These are phyloP conservation scores for Bombylius discolor DNA, from an alignment of 2,888 invertebrate genomes.

Conservation along the genomic window DNA sequence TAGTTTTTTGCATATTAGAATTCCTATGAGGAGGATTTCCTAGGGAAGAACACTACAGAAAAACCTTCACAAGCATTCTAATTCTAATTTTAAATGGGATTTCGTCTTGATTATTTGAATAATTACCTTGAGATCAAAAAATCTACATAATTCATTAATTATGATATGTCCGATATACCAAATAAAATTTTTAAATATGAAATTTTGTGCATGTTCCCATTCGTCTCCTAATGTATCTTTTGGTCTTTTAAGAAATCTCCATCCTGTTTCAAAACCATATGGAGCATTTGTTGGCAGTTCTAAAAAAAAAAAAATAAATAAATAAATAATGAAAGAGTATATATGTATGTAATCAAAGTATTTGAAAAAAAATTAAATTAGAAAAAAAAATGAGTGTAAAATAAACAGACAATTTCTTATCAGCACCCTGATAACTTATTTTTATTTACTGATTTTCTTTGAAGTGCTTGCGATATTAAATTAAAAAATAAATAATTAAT, in stretches of 20 bases:
- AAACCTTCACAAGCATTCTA: too few relatives aligned
- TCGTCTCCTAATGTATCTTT: slow-evolving; percentile 32
- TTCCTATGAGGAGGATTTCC: too few relatives aligned
- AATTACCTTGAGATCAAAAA: slow-evolving; percentile 6
- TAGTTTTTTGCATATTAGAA: too few relatives aligned
- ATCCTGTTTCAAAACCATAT: slow-evolving; percentile 24
- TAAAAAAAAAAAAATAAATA: not conserved
- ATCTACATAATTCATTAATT: slow-evolving; percentile 15
- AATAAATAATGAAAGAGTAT: too few relatives aligned
- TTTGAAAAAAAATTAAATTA: not conserved
- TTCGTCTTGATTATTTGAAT: too few relatives aligned
- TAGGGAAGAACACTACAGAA: too few relatives aligned
- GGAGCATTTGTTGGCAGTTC: slow-evolving; percentile 19
- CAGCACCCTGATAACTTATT: too few relatives aligned
- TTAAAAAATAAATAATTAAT: not conserved
- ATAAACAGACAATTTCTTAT: too few relatives aligned
- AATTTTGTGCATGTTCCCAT: slow-evolving; percentile 27
- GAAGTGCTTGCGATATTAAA: too few relatives aligned
- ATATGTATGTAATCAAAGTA: not conserved
- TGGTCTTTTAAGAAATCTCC: slow-evolving; percentile 24
- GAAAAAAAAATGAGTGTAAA: not conserved
- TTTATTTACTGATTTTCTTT: too few relatives aligned
- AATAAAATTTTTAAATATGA: slow-evolving; percentile 22
- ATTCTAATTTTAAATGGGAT: too few relatives aligned
- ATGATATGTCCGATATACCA: slow-evolving; percentile 29